A percentile compares a stretch with the other conserved stretches of the same genome.
Conservation (phyloP, 2,113 vertebrate genomes). For the Mesitornis unicolor region DNA sequence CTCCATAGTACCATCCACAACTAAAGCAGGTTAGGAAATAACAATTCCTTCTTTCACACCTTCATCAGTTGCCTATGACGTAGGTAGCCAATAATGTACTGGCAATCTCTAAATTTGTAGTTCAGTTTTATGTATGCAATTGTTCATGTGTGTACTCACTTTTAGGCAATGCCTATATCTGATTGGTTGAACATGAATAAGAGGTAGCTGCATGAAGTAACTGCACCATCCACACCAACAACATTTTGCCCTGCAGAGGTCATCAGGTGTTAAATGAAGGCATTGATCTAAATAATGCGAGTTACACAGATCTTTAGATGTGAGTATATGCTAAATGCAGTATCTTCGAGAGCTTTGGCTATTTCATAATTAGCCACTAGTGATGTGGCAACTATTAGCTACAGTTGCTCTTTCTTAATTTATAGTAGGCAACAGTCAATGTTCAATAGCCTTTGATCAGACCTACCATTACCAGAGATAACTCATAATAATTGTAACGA, state of each 20-base stretch:
- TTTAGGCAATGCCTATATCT: neutral
- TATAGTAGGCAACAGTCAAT: neutral
- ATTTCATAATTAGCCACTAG: neutral
- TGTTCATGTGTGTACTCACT: neutral
- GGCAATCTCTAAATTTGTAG: neutral
- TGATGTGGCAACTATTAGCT: neutral
- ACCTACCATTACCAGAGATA: neutral
- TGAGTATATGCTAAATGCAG: neutral
- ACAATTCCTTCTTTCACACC: neutral
- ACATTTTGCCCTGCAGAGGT: neutral
- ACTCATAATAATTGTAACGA: neutral
- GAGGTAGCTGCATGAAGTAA: neutral
- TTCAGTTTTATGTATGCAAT: neutral
- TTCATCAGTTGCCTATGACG: neutral
- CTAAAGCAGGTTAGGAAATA: neutral
- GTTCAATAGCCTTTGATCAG: neutral
- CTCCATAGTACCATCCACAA: neutral
- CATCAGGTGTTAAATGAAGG: neutral
- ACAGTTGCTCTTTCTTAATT: neutral
- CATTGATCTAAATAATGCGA: neutral
- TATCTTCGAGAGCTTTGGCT: neutral
- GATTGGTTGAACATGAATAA: neutral
- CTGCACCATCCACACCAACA: neutral
- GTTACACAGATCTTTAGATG: neutral
- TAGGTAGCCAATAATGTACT: neutral